These are phyloP conservation scores for Sebastiscus albofasciatus DNA, from an alignment of 2,797 vertebrate species.

Conservation along the genomic window DNA sequence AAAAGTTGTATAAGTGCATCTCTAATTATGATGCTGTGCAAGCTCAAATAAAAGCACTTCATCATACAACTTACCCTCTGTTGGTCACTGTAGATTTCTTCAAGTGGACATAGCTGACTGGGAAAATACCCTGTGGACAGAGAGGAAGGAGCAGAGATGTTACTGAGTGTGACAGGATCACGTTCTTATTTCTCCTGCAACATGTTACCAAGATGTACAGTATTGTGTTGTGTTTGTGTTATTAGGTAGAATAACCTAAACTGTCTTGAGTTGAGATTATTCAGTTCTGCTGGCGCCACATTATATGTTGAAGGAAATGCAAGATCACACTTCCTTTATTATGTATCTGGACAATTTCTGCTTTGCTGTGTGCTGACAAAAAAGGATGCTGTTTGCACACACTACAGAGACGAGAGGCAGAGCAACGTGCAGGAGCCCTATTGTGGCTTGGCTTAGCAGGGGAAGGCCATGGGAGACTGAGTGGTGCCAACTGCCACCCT, in stretches of 20 bases:
- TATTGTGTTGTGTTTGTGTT: conserved; percentile 6
- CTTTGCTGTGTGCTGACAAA: conserved; percentile 12
- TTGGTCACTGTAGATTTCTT: conserved; percentile 98
- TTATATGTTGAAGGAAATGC: conserved; percentile 2
- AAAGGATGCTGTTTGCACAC: conserved; percentile 1
- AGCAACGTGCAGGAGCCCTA: conserved; percentile 24
- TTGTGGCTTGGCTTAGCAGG: conserved; percentile 45
- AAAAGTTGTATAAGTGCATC: not conserved
- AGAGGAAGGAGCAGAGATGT: conserved; percentile 49
- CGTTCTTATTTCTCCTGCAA: conserved; percentile 25
- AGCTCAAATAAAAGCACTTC: conserved; percentile 22
- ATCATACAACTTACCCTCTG: conserved; percentile 86
- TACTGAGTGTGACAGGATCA: conserved; percentile 43
- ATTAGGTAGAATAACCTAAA: not conserved
- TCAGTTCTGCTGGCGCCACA: conserved; percentile 1
- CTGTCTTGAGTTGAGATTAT: not conserved
- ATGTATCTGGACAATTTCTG: conserved; percentile 14
- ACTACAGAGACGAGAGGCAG: conserved; percentile 23
- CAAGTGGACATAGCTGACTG: conserved; percentile 95
- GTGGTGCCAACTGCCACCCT: conserved; percentile 58
- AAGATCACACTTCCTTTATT: conserved; percentile 5
- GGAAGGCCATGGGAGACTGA: conserved; percentile 55
- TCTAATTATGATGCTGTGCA: conserved; percentile 22
- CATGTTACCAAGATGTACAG: conserved; percentile 10
- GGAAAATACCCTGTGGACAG: conserved; percentile 95